These are phyloP conservation scores for Leptopilina myrica DNA, from an alignment of 2,888 invertebrate species.

Conservation along the genomic window DNA sequence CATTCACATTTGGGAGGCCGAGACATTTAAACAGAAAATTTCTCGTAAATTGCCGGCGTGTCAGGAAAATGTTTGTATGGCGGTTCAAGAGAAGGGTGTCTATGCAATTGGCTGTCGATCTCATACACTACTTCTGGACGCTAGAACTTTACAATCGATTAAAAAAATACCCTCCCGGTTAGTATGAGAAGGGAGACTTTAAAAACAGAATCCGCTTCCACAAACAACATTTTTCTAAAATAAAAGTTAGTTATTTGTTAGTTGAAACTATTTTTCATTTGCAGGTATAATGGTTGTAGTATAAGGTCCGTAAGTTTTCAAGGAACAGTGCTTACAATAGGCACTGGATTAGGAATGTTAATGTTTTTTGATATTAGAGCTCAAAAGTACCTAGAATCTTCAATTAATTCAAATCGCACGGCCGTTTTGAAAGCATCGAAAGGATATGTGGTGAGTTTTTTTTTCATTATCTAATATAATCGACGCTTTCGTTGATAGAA, in stretches of 20 bases:
- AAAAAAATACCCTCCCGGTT: conserved; percentile 75
- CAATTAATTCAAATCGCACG: conserved; percentile 91
- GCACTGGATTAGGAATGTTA: conserved; percentile 93
- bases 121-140: conserved; percentile 92
- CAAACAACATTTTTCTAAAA: conserved; percentile 4
- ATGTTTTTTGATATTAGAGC: conserved; percentile 96
- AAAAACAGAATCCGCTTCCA: neutral
- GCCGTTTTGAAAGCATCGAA: conserved; percentile 92
- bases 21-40: conserved; percentile 91
- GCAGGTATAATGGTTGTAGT: conserved; percentile 93
- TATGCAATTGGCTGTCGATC: conserved; percentile 97
- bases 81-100: conserved; percentile 89
- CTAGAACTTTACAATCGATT: conserved; percentile 87
- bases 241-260: neutral
- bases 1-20: conserved; percentile 95
- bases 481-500: too few species aligned
- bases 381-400: conserved; percentile 93
- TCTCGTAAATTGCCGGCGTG: conserved; percentile 92
- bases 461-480: neutral
- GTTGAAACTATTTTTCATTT: conserved; percentile 64
- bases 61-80: conserved; percentile 95
- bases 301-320: conserved; percentile 95
- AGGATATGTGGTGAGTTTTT: conserved; percentile 89
- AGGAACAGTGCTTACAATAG: conserved; percentile 93
- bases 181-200: conserved; percentile 29